Conservation (phyloP, 2,888 invertebrate species). For the Drosophila koepferae region DNA sequence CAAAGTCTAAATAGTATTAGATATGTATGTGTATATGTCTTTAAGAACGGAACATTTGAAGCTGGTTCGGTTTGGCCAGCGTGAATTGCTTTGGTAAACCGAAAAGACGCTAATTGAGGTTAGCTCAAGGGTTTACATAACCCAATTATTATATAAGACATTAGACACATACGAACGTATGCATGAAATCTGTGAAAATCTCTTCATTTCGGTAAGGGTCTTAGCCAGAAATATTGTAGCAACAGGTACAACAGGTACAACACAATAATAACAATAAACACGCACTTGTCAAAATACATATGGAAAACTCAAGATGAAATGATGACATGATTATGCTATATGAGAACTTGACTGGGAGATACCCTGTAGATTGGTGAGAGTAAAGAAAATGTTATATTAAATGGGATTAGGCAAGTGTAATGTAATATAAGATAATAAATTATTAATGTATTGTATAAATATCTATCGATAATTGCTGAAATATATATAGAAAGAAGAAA, state of each 20-base stretch:
- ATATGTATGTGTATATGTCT: slow-evolving; percentile 11
- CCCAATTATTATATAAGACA: slow-evolving; percentile 71
- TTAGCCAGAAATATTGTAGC: slow-evolving; percentile 5
- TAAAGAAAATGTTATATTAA: too few species aligned
- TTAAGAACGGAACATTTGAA: slow-evolving; percentile 22
- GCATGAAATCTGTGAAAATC: slow-evolving; percentile 74
- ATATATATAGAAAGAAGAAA: too few species aligned
- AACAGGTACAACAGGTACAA: slow-evolving; percentile 22
- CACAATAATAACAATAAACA: slow-evolving; percentile 55
- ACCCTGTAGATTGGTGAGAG: neutral
- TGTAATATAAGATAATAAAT: too few species aligned
- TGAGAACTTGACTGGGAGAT: neutral
- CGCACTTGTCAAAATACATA: slow-evolving; percentile 73
- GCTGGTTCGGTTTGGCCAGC: neutral
- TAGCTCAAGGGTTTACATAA: slow-evolving; percentile 62
- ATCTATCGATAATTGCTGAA: too few species aligned
- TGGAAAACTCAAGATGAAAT: slow-evolving; percentile 10
- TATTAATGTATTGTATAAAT: too few species aligned
- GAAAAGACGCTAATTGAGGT: slow-evolving; percentile 75
- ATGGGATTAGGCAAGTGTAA: neutral
- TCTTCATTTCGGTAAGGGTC: slow-evolving; percentile 46
- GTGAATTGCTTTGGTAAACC: slow-evolving; percentile 50
- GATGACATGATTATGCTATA: neutral
- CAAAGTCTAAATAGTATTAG: slow-evolving; percentile 22
- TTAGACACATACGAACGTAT: neutral